These are phyloP conservation scores for Sebastolobus alascanus DNA, from an alignment of 2,797 vertebrate species.

Conservation along the genomic window DNA sequence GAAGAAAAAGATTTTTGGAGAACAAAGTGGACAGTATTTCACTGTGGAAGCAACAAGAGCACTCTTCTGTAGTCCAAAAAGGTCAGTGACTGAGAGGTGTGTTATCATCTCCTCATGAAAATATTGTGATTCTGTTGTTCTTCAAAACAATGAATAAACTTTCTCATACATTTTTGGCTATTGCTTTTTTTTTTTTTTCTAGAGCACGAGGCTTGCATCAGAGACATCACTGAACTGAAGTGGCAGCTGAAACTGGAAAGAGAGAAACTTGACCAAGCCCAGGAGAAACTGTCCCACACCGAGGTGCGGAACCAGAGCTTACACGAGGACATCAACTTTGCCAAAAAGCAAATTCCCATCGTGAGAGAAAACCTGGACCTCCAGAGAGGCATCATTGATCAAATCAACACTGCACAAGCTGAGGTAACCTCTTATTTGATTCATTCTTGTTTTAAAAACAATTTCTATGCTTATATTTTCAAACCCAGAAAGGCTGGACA, in stretches of 20 bases:
- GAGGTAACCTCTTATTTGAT: conserved; percentile 57
- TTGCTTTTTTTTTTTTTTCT: conserved; percentile 25
- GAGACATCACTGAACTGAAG: conserved; percentile 81
- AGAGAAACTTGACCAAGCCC: conserved; percentile 60
- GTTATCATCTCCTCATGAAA: conserved; percentile 2
- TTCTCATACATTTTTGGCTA: background rate
- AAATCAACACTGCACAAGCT: conserved; percentile 54
- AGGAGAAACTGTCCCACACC: conserved; percentile 62
- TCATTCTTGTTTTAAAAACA: background rate
- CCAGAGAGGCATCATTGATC: conserved; percentile 50
- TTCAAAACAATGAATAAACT: conserved; percentile 13
- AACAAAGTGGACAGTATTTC: conserved; percentile 82
- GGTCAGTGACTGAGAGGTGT: conserved; percentile 71
- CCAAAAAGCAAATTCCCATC: conserved; percentile 81
- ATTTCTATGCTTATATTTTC: background rate
- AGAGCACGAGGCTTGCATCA: conserved; percentile 75
- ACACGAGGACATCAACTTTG: conserved; percentile 77
- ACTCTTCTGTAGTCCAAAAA: conserved; percentile 85
- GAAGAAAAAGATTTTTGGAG: conserved; percentile 75
- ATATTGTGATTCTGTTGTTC: background rate
- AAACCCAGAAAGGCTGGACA: conserved; percentile 4
- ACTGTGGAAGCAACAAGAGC: conserved; percentile 86
- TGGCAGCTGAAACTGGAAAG: conserved; percentile 77
- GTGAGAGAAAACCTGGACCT: conserved; percentile 74
- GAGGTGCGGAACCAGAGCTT: conserved; percentile 75